Evolutionary conservation across 2,888 invertebrate genomes (phyloP).

Genomic region (Tachystola acroxantha): DNA sequence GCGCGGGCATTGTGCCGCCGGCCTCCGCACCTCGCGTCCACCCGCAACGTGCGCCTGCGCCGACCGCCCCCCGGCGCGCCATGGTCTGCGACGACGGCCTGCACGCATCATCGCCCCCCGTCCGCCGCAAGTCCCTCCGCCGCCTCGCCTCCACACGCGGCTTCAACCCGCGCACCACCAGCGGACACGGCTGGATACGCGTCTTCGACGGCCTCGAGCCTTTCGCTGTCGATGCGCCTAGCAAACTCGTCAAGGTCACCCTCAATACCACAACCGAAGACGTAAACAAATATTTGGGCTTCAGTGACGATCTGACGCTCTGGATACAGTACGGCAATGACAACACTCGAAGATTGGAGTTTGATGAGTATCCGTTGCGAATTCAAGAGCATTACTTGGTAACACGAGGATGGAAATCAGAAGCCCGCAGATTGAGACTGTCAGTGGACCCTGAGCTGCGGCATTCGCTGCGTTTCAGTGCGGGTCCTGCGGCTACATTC

Average conservation of each 20-base stretch:
- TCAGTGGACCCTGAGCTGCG: slow-evolving; percentile 82
- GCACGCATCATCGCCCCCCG: slow-evolving; percentile 70
- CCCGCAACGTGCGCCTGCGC: slow-evolving; percentile 42
- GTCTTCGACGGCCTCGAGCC: slow-evolving; percentile 78
- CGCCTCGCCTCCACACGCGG: slow-evolving; percentile 73
- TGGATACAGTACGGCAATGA: slow-evolving; percentile 79
- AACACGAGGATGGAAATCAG: slow-evolving; percentile 78
- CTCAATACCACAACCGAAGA: slow-evolving; percentile 78
- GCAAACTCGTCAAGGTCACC: slow-evolving; percentile 76
- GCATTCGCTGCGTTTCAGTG: slow-evolving; percentile 79
- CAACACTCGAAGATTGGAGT: slow-evolving; percentile 71
- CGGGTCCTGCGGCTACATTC: slow-evolving; percentile 75
- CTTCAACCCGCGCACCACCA: slow-evolving; percentile 47
- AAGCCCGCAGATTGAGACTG: slow-evolving; percentile 77
- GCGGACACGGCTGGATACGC: slow-evolving; percentile 79
- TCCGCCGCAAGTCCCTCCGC: slow-evolving; percentile 64
- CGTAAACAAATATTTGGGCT: slow-evolving; percentile 66
- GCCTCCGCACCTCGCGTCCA: slow-evolving; percentile 52
- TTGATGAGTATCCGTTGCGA: slow-evolving; percentile 76
- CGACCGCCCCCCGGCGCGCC: slow-evolving; percentile 34
- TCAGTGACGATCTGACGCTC: slow-evolving; percentile 64
- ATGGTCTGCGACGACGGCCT: slow-evolving; percentile 72
- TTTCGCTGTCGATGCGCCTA: slow-evolving; percentile 69
- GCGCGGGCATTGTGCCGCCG: slow-evolving; percentile 54
- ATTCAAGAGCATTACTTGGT: slow-evolving; percentile 80